phyloP scores from a whole-genome alignment of 2,113 vertebrate genomes.

The Pollachius pollachius region DNA sequence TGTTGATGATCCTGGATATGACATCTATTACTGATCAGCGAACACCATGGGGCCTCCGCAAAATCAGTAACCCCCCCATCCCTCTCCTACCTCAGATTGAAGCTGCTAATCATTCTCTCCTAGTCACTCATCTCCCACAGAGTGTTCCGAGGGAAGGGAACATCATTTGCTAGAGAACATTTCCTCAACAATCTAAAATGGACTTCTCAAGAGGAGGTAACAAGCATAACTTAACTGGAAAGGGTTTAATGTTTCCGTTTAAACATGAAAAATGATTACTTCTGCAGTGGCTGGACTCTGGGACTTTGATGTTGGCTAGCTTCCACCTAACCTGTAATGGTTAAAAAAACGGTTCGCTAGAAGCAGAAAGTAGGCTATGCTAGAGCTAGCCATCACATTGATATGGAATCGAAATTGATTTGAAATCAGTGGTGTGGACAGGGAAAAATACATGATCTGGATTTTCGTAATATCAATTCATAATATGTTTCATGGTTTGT shows the following conservation, averaged over 20 bases:
- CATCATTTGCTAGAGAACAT: constrained; percentile 9
- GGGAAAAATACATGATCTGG: too few relatives aligned
- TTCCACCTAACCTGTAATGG: too few relatives aligned
- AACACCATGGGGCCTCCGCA: constrained; percentile 52
- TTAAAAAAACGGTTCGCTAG: too few relatives aligned
- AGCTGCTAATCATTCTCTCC: constrained; percentile 59
- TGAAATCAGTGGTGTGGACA: too few relatives aligned
- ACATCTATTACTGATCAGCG: constrained; percentile 64
- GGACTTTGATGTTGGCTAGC: constrained; percentile 43
- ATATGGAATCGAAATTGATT: too few relatives aligned
- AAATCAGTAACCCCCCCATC: constrained; percentile 39
- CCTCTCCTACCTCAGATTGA: constrained; percentile 24
- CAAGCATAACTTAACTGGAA: constrained; percentile 41
- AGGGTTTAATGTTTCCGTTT: constrained; percentile 42
- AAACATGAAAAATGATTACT: constrained; percentile 44
- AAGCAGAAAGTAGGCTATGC: too few relatives aligned
- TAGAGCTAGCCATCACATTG: too few relatives aligned
- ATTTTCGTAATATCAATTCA: too few relatives aligned
- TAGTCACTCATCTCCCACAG: constrained; percentile 42
- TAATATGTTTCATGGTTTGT: too few relatives aligned
- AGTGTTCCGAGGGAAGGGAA: constrained; percentile 3
- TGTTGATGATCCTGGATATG: constrained; percentile 55
- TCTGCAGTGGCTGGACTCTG: constrained; percentile 12
- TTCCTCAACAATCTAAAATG: constrained; percentile 48
- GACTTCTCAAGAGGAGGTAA: constrained; percentile 50